Evolutionary conservation across 2,797 vertebrate genomes (phyloP), one percentile per base, ranked within the genome.

Genomic region (Kryptopterus vitreolus): DNA sequence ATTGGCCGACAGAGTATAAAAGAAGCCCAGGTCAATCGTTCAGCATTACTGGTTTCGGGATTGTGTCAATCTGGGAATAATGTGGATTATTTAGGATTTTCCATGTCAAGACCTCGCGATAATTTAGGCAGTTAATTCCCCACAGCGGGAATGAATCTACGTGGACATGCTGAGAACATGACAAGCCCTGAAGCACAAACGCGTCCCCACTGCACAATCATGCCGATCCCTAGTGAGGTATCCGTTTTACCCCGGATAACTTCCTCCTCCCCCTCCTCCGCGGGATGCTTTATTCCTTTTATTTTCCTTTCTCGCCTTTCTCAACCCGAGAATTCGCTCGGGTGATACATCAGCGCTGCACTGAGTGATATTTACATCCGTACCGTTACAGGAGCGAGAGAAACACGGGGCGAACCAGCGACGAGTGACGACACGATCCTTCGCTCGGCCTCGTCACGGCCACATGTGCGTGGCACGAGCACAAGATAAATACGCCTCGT

Each of bases 401-500:
- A 70, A 55, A 68, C 48, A n/a, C n/a, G n/a, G 77, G 58, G 72
- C 63, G 55, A 22, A 31, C 13, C 7, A 57, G 20, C 1, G 65
- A 73, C 70, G 35, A 84, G 69, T 80, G 75, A 80, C 66, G 58
- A 68, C 77, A 53, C 31, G 48, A 61, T 63, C 71, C 61, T 81
- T 82, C 62, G 58, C 74, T n/a, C 43, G 29, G 77, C 71, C 26
- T 50, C n/a, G 61, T 74, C 59, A 82, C 72, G 63, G 76, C 80
- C 78, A 71, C 79, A 84, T 80, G 63, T 84, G 82, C 79, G 48
- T 77, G 81, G 74, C 84, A 66, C 57, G 16, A 29, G 75, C 61
- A 63, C 75, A 83, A 87, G 80, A 84, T 71, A 86, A 87, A 85
- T 80, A 81, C 38, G n/a, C 59, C 59, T 58, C 83, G n/a, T 76